Percentiles rank a stretch among this genome's conserved stretches.
phyloP scores from a whole-genome alignment of 1,140 invertebrate species.

The Diachasmimorpha longicaudata region DNA sequence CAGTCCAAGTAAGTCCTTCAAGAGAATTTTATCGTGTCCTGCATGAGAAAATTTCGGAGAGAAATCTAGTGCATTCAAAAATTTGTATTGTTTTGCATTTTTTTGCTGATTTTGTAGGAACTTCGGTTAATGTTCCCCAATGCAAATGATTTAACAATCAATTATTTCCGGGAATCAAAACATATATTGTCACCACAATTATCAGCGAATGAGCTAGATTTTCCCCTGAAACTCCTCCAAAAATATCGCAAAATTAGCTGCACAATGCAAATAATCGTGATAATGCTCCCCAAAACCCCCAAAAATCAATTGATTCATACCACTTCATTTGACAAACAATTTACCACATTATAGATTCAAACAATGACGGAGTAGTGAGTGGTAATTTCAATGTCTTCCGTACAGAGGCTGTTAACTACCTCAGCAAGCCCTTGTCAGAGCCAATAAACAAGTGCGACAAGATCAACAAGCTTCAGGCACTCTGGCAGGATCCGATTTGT shows the following conservation, averaged over 20 bases:
- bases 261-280: too few relatives aligned
- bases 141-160: too few relatives aligned
- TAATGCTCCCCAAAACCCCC: too few relatives aligned
- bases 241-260: neutral
- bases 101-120: too few relatives aligned
- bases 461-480: constrained; percentile 55
- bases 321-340: neutral
- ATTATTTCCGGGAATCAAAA: too few relatives aligned
- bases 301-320: constrained; percentile 6
- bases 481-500: constrained; percentile 48
- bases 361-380: constrained; percentile 22
- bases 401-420: constrained; percentile 52
- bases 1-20: constrained; percentile 44
- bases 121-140: too few relatives aligned
- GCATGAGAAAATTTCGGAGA: too few relatives aligned
- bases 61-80: too few relatives aligned
- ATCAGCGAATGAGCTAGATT: neutral
- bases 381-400: constrained; percentile 29
- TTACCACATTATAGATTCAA: constrained; percentile 23
- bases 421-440: constrained; percentile 52
- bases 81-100: too few relatives aligned
- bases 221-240: neutral
- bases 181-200: neutral
- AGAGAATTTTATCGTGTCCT: neutral
- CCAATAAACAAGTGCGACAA: constrained; percentile 56